A percentile compares a stretch with the other conserved stretches of the same genome.
Conservation (phyloP, 2,888 invertebrate species). For the Limnephilus auricula region DNA sequence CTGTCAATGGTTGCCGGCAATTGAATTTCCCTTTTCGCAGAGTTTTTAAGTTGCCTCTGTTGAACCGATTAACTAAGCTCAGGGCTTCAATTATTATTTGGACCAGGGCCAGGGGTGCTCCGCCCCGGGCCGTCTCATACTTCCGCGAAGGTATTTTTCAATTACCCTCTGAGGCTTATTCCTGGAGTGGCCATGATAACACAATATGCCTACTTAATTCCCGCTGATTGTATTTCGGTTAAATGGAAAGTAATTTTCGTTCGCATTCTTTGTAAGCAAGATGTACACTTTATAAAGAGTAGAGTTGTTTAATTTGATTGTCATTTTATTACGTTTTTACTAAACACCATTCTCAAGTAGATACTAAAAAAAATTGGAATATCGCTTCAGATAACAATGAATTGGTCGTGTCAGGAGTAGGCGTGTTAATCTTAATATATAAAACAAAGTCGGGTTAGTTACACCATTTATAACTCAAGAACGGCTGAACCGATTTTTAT, state of each 20-base stretch:
- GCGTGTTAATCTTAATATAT: too few species aligned
- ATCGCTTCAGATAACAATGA: too few species aligned
- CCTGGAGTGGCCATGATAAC: not conserved
- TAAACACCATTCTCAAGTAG: too few species aligned
- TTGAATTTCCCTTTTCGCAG: constrained; percentile 63
- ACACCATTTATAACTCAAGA: too few species aligned
- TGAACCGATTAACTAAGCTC: constrained; percentile 60
- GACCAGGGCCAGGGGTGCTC: constrained; percentile 33
- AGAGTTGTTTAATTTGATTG: not conserved
- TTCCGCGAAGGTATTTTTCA: constrained; percentile 21
- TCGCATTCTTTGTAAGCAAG: not conserved
- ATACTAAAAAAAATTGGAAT: too few species aligned
- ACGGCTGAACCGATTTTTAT: too few species aligned
- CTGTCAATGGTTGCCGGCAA: constrained; percentile 46
- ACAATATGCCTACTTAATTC: not conserved
- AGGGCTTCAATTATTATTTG: constrained; percentile 60
- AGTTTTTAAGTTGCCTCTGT: constrained; percentile 58
- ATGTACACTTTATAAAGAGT: not conserved
- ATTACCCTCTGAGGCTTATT: constrained; percentile 13
- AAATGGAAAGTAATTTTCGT: not conserved
- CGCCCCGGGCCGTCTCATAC: constrained; percentile 11
- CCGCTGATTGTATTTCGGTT: not conserved
- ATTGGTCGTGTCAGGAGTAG: too few species aligned
- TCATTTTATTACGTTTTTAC: too few species aligned
- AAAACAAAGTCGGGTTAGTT: too few species aligned